phyloP scores from a whole-genome alignment of 1,140 invertebrate genomes.

The Saccostrea glomerata region DNA sequence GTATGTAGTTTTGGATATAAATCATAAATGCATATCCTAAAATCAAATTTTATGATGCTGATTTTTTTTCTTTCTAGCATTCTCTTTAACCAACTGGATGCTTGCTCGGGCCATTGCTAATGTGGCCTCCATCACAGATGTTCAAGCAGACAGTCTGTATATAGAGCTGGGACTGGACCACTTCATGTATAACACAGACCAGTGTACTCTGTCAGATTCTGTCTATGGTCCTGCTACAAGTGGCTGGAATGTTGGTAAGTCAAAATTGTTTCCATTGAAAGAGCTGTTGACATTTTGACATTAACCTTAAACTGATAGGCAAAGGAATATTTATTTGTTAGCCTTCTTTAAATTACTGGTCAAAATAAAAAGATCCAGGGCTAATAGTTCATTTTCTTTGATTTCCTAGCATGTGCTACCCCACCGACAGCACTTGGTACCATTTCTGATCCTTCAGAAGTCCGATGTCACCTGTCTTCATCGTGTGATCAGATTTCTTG shows the following conservation, averaged over 20 bases:
- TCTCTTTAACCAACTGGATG: slow-evolving; percentile 45
- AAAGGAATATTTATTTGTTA: background rate
- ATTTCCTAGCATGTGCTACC: background rate
- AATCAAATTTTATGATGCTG: too few species aligned
- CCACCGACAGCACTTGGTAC: background rate
- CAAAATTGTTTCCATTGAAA: too few species aligned
- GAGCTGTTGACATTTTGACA: too few species aligned
- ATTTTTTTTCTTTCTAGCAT: slow-evolving; percentile 3
- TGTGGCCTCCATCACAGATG: slow-evolving; percentile 21
- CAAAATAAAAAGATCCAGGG: too few species aligned
- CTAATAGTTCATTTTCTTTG: background rate
- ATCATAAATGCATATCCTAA: background rate
- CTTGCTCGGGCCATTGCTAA: slow-evolving; percentile 13
- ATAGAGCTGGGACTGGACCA: slow-evolving; percentile 36
- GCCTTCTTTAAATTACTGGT: too few species aligned
- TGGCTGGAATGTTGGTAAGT: slow-evolving; percentile 18
- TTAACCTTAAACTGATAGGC: too few species aligned
- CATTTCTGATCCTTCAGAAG: slow-evolving; percentile 13
- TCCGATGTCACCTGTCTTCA: slow-evolving; percentile 19
- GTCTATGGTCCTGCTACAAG: background rate
- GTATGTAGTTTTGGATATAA: background rate
- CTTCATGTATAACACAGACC: slow-evolving; percentile 36
- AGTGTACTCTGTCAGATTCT: slow-evolving; percentile 16
- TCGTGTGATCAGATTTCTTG: slow-evolving; percentile 52
- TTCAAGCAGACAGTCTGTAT: slow-evolving; percentile 41